Base-by-base conservation (phyloP, 2,888 invertebrate genomes). In the Rhimphoctona megacephalus region DNA sequence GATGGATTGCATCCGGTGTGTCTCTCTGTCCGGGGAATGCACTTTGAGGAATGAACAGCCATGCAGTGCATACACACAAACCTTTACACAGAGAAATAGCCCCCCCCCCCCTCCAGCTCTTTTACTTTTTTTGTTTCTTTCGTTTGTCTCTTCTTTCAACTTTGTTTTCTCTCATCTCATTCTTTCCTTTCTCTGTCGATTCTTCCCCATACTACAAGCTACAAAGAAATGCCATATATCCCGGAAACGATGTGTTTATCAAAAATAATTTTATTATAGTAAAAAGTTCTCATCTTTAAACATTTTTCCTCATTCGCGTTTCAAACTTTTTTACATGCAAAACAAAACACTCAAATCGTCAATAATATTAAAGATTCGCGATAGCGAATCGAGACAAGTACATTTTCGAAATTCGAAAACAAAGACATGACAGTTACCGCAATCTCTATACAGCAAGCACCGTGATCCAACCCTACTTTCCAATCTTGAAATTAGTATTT, bases 1-100 rank as follows among this genome's bases (percentile, higher is more conserved):
- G 93, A 94, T 94, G 93, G 93, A 94, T 93, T 92, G 92, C 92
- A 93, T 94, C 94, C 93, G 94, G 93, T 91, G 77, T 77, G 79
- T 72, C 90, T 89, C 89, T 89, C 86, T 85, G 87, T 87, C 89
- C 89, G 86, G 87, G 90, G 91, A 92, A 92, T 91, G 90, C 91
- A 90, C 90, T 89, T 89, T 85, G 88, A 87, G 87, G 81, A 84
- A 85, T 82, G 83, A 81, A 87, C 30, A 30, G 70, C 81, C 69
- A 78, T 61, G 76, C 83, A 82, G 82, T 79, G 74, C 79, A 87
- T 81, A 83, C 36, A 81, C 33, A 52, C 72, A 46, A 19, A 39
- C 7, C 57, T 25, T 11, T 33, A 52, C 14, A 14, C 25, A 52
- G 14, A 43, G 61, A 74, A 25, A 61, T 36, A 30, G 57, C n/a